A percentile compares a stretch with the other conserved stretches of the same genome.
Evolutionary conservation across 2,888 invertebrate genomes (phyloP).

Genomic region (Scaptomyza caliginosa): DNA sequence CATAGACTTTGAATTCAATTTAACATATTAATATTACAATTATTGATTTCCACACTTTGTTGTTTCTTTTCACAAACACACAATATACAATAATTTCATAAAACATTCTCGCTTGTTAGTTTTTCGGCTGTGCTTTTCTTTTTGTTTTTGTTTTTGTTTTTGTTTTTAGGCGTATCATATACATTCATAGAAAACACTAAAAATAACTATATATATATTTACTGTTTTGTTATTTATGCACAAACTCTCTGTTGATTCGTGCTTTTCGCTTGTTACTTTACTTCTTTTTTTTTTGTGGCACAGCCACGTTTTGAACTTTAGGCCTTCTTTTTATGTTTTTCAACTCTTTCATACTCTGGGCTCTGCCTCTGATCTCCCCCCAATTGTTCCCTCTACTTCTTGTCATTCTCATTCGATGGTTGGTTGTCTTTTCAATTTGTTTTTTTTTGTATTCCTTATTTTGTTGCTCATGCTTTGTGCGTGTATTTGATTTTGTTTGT

Average conservation of each 20-base stretch:
- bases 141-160: background rate
- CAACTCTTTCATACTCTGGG: conserved; percentile 13
- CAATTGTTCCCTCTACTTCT: conserved; percentile 17
- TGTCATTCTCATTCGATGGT: conserved; percentile 46
- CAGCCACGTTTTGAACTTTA: conserved; percentile 78
- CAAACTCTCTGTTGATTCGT: conserved; percentile 32
- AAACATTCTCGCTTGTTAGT: conserved; percentile 26
- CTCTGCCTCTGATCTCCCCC: conserved; percentile 11
- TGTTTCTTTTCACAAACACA: conserved; percentile 7
- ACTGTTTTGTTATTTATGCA: conserved; percentile 17
- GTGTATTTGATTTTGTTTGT: background rate
- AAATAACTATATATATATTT: conserved; percentile 20
- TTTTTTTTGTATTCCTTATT: conserved; percentile 8
- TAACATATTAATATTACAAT: conserved; percentile 28
- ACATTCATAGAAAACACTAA: conserved; percentile 35
- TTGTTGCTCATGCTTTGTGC: conserved; percentile 12
- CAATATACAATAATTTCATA: conserved; percentile 23
- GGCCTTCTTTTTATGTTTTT: conserved; percentile 54
- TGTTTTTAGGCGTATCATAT: conserved; percentile 11
- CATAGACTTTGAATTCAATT: conserved; percentile 27
- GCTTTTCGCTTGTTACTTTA: conserved; percentile 4
- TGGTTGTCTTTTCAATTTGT: conserved; percentile 24
- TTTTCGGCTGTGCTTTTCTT: background rate
- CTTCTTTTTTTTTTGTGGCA: conserved; percentile 58
- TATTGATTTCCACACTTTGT: conserved; percentile 28